A percentile compares a stretch with the other conserved stretches of the same genome.
These are phyloP conservation scores for Fregata magnificens DNA, from an alignment of 2,113 vertebrate genomes.

Conservation along the genomic window DNA sequence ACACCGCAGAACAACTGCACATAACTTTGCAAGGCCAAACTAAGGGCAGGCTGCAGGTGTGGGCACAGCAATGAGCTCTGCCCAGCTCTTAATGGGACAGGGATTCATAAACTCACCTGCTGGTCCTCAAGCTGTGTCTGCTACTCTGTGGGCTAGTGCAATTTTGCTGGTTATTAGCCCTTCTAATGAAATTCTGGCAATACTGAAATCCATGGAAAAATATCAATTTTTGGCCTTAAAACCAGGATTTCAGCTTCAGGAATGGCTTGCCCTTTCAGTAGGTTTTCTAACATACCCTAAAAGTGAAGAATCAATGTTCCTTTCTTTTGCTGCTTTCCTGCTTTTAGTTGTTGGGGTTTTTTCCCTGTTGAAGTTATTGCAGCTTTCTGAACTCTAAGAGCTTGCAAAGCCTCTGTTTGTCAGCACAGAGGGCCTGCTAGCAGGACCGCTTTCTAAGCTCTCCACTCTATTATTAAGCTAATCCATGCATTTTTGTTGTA, in stretches of 20 bases:
- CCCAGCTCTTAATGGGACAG: accelerated
- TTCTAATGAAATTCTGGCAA: background rate
- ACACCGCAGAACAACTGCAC: background rate
- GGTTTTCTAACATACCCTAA: background rate
- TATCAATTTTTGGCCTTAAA: background rate
- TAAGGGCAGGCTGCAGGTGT: background rate
- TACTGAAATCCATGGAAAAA: background rate
- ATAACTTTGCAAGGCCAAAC: background rate
- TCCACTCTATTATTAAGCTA: background rate
- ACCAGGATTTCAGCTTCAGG: background rate
- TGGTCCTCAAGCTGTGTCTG: background rate
- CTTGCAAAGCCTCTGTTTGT: background rate
- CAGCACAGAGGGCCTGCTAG: background rate
- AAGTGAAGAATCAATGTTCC: background rate
- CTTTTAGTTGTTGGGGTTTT: background rate
- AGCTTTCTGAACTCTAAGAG: background rate
- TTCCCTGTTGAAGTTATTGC: background rate
- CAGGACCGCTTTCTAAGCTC: background rate
- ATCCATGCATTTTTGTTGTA: background rate
- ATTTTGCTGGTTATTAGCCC: background rate
- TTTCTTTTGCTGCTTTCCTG: background rate
- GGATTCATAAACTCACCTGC: background rate
- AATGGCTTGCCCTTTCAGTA: background rate
- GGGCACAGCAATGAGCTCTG: background rate
- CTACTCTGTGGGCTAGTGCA: background rate